A percentile compares a stretch with the other conserved stretches of the same genome.
phyloP scores from a whole-genome alignment of 2,888 invertebrate genomes.

The Chalcosyrphus nemorum region DNA sequence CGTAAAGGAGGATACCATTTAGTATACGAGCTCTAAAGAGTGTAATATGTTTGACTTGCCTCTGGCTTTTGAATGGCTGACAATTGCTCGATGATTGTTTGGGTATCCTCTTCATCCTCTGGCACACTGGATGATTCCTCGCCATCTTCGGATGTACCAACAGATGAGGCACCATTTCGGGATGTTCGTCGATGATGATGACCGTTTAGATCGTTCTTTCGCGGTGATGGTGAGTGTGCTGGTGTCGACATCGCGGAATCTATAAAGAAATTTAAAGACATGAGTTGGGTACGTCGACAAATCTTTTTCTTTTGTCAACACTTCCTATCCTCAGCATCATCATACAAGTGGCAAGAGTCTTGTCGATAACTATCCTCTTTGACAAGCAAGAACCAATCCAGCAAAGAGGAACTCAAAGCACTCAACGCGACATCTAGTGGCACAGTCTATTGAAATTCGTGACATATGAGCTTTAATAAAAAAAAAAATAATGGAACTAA shows the following conservation, averaged over 20 bases:
- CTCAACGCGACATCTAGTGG: no score
- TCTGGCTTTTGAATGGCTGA: conserved; percentile 89
- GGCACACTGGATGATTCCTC: conserved; percentile 89
- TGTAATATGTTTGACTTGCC: conserved; percentile 83
- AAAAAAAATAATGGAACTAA: no score
- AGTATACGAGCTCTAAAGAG: no score
- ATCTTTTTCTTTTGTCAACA: no score
- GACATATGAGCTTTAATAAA: no score
- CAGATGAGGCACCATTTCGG: conserved; percentile 82
- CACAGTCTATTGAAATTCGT: no score
- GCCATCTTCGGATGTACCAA: conserved; percentile 90
- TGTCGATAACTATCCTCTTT: no score
- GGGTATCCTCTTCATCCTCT: conserved; percentile 88
- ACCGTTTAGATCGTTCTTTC: conserved; percentile 86
- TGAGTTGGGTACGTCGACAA: no score
- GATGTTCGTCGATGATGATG: conserved; percentile 76
- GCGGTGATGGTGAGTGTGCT: conserved; percentile 85
- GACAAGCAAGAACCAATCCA: no score
- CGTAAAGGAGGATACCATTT: background rate
- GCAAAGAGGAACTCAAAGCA: no score
- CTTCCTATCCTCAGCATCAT: no score
- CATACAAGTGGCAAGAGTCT: no score
- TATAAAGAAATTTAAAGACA: conserved; percentile 48
- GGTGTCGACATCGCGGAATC: conserved; percentile 83
- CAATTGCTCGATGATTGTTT: conserved; percentile 87